These are phyloP conservation scores for Chrysina gloriosa DNA, from an alignment of 2,888 invertebrate species.

Conservation along the genomic window DNA sequence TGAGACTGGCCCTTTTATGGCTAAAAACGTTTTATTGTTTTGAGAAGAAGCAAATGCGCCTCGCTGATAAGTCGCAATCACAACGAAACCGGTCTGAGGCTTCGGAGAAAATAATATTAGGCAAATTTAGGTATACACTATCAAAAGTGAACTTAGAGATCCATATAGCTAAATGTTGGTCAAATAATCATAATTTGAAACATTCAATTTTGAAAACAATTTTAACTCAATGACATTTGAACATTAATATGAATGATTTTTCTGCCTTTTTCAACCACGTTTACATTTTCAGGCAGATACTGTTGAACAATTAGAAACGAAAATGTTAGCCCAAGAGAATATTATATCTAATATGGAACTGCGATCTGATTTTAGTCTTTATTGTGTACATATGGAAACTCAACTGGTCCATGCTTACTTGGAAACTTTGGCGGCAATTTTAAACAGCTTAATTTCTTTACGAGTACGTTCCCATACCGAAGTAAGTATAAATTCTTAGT, in stretches of 20 bases:
- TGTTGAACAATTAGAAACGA: constrained; percentile 71
- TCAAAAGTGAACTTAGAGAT: too few species aligned
- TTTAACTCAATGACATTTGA: too few species aligned
- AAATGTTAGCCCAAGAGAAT: constrained; percentile 73
- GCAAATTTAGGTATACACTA: too few species aligned
- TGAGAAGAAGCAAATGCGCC: too few species aligned
- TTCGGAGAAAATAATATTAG: too few species aligned
- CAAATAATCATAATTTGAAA: too few species aligned
- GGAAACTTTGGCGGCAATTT: constrained; percentile 70
- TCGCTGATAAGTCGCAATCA: too few species aligned
- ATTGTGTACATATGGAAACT: constrained; percentile 73
- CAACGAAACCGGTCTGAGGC: too few species aligned
- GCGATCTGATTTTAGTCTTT: constrained; percentile 71
- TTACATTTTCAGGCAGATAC: constrained; percentile 67
- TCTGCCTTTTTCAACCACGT: background rate
- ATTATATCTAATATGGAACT: constrained; percentile 72
- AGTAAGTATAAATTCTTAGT: constrained; percentile 59
- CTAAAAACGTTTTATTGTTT: too few species aligned
- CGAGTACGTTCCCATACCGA: constrained; percentile 69
- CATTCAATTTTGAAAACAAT: too few species aligned
- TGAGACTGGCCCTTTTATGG: too few species aligned
- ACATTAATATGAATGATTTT: background rate
- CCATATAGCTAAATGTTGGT: too few species aligned
- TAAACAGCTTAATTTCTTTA: constrained; percentile 69
- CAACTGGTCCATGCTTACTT: constrained; percentile 72